Evolutionary conservation across 53 echinoderm and acorn worm genomes (phyloP).

Genomic region (Crossaster papposus): DNA sequence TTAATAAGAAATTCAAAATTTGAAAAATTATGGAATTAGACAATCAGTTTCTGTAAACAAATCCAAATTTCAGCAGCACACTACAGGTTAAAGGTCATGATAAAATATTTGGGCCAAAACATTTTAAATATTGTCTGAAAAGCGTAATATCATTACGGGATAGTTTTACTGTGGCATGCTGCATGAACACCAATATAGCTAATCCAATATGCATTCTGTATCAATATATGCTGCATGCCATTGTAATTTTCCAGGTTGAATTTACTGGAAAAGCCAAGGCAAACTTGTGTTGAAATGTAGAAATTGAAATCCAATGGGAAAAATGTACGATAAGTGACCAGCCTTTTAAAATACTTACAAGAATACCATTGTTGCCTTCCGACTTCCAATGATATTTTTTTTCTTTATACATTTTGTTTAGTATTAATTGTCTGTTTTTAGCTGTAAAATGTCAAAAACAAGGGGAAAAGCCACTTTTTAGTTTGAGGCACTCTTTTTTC

Average conservation of each 20-base stretch:
- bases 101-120: too few relatives aligned
- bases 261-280: too few relatives aligned
- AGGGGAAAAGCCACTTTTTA: too few relatives aligned
- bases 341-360: too few relatives aligned
- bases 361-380: constrained; percentile 28
- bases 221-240: not conserved
- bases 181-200: not conserved
- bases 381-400: not conserved
- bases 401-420: not conserved
- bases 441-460: not conserved
- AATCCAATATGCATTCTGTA: not conserved
- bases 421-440: not conserved
- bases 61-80: not conserved
- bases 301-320: too few relatives aligned
- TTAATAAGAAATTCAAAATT: not conserved
- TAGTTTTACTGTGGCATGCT: not conserved
- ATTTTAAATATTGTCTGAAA: too few relatives aligned
- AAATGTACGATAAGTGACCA: too few relatives aligned
- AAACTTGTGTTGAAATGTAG: too few relatives aligned
- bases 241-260: not conserved
- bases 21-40: not conserved
- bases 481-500: not conserved
- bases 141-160: not conserved
- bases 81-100: too few relatives aligned
- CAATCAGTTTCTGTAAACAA: not conserved